These are phyloP conservation scores for Laodelphax striatellus DNA, from an alignment of 1,140 invertebrate genomes.

Conservation along the genomic window DNA sequence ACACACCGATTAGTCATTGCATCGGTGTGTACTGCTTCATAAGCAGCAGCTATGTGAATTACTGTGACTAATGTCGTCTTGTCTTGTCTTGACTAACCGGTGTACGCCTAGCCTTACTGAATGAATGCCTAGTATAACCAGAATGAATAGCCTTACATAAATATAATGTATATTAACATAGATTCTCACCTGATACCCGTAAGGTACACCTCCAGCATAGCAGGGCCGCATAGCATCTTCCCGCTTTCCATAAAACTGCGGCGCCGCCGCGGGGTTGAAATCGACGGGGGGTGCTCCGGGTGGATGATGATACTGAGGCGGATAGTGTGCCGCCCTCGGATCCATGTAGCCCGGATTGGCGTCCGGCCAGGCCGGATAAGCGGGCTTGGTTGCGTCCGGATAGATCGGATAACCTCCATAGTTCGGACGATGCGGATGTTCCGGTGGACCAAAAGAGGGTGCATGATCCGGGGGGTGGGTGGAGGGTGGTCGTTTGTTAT, in stretches of 20 bases:
- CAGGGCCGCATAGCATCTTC: constrained; percentile 13
- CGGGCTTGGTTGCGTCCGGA: not conserved
- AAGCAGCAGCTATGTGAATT: too few species aligned
- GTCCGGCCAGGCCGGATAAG: not conserved
- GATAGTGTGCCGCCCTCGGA: not conserved
- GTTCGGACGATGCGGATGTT: not conserved
- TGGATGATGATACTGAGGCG: not conserved
- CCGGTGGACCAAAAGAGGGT: too few species aligned
- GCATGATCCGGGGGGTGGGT: too few species aligned
- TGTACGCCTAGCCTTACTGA: too few species aligned
- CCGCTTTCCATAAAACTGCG: constrained; percentile 7
- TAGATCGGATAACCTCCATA: not conserved
- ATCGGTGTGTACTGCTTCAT: too few species aligned
- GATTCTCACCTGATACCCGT: constrained; percentile 18
- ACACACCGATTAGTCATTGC: too few species aligned
- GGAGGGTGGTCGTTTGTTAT: too few species aligned
- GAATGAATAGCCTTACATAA: too few species aligned
- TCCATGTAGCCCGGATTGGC: not conserved
- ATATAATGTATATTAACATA: too few species aligned
- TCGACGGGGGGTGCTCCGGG: not conserved
- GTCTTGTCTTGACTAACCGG: too few species aligned
- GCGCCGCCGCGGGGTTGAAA: constrained; percentile 8
- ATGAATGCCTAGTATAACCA: too few species aligned
- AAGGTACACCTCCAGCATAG: constrained; percentile 11
- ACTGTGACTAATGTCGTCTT: too few species aligned